Base-by-base conservation (phyloP, 1,140 invertebrate genomes). In the Lamellibrachia luymesi region DNA sequence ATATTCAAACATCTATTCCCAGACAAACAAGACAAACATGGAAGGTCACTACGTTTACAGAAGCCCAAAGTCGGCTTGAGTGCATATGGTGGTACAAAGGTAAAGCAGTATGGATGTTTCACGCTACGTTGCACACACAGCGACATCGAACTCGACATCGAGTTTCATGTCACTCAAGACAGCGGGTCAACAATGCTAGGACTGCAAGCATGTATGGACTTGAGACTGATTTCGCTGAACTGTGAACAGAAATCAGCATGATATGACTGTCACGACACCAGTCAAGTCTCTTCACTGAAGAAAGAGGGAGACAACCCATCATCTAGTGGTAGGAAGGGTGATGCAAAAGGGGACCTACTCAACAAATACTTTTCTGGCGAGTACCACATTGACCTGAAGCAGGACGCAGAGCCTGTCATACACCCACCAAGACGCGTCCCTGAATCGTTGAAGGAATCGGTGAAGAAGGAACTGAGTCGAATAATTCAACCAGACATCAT, bases 381-480 rank as follows among this genome's bases (percentile, higher is more conserved):
- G 17, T 10, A 91, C 10, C 6, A 91, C 49, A 49, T 91, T 17
- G 7, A 50, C 49, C 10, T 91, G 91, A 91, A 51, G 27, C 49
- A 91, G 64, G 93, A 25, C 93, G 94, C 10, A 90, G 93, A 22
- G 51, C 93, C 13, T 38, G 94, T 6, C 50, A 92, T 56, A 38
- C 92, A 92, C 17, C 50, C 8, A 50, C 91, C 91, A n/a, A 91
- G 91, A 51, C 38, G 51, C 49, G 49, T n/a, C 17, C 91, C 2
- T 50, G 6, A 50, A n/a, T 50, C 91, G 10, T 17, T 91, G 10
- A 25, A 91, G 22, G 91, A 91, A 25, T 4, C 51, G 13, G 51
- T 94, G 38, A 93, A 94, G 90, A 17, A 93, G 13, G 93, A 94
- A 92, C 51, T 94, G 17, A 90, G 94, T 38, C 56, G 56, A 38